A percentile compares a stretch with the other conserved stretches of the same genome.
phyloP scores from a whole-genome alignment of 2,888 invertebrate genomes.

The Orthonevra nobilis region DNA sequence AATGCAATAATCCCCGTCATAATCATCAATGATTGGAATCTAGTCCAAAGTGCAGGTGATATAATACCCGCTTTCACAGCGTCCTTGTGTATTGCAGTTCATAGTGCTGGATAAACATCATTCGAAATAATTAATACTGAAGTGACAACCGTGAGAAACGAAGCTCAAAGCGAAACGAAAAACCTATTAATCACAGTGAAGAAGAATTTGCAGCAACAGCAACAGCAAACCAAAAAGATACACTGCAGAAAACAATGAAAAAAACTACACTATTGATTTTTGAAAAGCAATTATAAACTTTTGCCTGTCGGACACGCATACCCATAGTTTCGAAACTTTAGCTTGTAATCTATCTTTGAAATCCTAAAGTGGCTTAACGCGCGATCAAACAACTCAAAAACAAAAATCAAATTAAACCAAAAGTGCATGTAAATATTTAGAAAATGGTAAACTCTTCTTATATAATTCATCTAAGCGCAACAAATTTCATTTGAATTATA shows the following conservation, averaged over 20 bases:
- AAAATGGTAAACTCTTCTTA: constrained; percentile 61
- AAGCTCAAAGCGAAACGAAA: constrained; percentile 2
- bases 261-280: constrained; percentile 43
- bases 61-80: constrained; percentile 46
- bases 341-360: too few species aligned
- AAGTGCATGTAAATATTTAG: constrained; percentile 49
- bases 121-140: constrained; percentile 52
- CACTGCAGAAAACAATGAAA: constrained; percentile 30
- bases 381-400: constrained; percentile 25
- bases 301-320: too few species aligned
- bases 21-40: too few species aligned
- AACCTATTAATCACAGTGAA: constrained; percentile 33
- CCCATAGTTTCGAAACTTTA: too few species aligned
- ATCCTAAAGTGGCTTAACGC: constrained; percentile 63
- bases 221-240: constrained; percentile 4
- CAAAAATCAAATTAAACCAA: constrained; percentile 50
- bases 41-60: constrained; percentile 62
- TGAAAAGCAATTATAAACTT: too few species aligned
- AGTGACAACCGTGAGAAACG: constrained; percentile 8
- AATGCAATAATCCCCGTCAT: too few species aligned
- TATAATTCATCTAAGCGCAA: constrained; percentile 49
- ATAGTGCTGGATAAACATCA: constrained; percentile 34
- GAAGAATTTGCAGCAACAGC: too few species aligned
- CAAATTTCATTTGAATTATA: constrained; percentile 64
- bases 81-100: constrained; percentile 49